Evolutionary conservation across 2,113 vertebrate genomes (phyloP).

Genomic region (Entelurus aequoreus): DNA sequence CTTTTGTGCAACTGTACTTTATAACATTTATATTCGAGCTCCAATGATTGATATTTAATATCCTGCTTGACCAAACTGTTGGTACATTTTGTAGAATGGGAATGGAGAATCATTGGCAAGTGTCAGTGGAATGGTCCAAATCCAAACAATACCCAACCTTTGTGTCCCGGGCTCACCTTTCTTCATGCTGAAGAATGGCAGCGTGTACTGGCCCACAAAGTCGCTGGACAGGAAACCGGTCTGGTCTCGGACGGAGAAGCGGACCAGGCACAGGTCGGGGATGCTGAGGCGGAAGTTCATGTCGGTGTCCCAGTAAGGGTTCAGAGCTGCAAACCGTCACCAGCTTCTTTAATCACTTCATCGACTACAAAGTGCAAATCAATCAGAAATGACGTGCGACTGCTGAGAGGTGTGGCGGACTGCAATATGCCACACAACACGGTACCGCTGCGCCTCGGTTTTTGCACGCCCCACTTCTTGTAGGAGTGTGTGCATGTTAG

Average conservation of each 20-base stretch:
- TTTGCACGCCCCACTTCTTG: too few species aligned
- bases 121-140: too few species aligned
- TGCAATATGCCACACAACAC: too few species aligned
- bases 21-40: too few species aligned
- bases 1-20: too few species aligned
- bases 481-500: too few species aligned
- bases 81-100: too few species aligned
- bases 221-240: conserved; percentile 68
- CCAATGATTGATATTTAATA: too few species aligned
- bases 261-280: conserved; percentile 80
- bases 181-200: conserved; percentile 78
- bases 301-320: conserved; percentile 76
- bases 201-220: conserved; percentile 82
- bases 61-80: too few species aligned
- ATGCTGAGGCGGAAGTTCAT: conserved; percentile 76
- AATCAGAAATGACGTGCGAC: background rate
- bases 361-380: background rate
- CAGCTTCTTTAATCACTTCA: background rate
- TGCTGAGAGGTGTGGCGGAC: background rate
- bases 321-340: conserved; percentile 69
- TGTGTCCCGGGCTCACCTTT: conserved; percentile 73
- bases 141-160: background rate
- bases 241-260: conserved; percentile 78
- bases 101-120: too few species aligned
- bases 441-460: too few species aligned